Evolutionary conservation across 1,140 invertebrate genomes (phyloP).

Genomic region (Zaprionus africanus): DNA sequence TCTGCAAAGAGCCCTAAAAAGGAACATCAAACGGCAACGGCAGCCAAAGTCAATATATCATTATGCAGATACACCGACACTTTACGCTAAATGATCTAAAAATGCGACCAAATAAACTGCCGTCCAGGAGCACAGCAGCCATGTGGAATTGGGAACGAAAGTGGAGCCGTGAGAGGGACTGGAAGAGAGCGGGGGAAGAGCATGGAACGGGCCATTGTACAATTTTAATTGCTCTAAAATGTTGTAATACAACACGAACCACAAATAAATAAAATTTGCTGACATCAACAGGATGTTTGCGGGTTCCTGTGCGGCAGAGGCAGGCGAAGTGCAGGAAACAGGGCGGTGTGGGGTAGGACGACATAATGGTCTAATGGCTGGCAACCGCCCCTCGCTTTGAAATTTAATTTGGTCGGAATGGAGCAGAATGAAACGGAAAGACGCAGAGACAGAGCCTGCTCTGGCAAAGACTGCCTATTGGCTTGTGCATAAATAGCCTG

Average conservation of each 20-base stretch:
- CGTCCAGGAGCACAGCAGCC: background rate
- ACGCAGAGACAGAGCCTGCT: conserved; percentile 17
- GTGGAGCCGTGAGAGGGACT: background rate
- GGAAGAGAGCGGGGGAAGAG: background rate
- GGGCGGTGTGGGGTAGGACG: background rate
- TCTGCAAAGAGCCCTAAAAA: conserved; percentile 4
- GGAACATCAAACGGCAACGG: conserved; percentile 16
- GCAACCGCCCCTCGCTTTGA: conserved; percentile 47
- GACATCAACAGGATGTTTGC: conserved; percentile 81
- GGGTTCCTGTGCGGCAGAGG: conserved; percentile 60
- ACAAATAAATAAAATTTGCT: conserved; percentile 83
- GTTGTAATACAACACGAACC: conserved; percentile 81
- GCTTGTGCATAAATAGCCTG: conserved; percentile 43
- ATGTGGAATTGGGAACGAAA: conserved; percentile 14
- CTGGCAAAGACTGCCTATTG: conserved; percentile 26
- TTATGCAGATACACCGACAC: conserved; percentile 59
- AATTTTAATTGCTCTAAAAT: conserved; percentile 82
- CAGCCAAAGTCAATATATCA: conserved; percentile 71
- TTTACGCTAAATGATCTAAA: conserved; percentile 66
- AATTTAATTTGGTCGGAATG: conserved; percentile 57
- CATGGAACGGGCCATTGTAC: conserved; percentile 61
- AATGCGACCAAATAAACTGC: conserved; percentile 57
- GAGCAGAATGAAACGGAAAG: conserved; percentile 2
- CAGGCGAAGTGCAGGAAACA: background rate
- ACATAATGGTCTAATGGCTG: conserved; percentile 73